These are phyloP conservation scores for Lithophane semibrunnea DNA, from an alignment of 2,888 invertebrate species.

Conservation along the genomic window DNA sequence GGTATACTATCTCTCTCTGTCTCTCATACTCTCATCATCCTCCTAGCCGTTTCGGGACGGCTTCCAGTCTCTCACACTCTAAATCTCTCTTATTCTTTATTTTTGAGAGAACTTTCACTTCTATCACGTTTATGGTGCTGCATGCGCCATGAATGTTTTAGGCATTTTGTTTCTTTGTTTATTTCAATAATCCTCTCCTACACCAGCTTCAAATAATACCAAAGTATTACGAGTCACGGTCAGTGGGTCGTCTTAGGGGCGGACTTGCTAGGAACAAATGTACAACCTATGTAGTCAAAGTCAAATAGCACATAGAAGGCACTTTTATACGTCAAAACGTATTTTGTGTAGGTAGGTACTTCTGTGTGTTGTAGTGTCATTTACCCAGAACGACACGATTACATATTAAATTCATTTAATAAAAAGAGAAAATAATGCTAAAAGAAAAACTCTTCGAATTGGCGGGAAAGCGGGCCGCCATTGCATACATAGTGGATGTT, in stretches of 20 bases:
- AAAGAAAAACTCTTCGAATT: conserved; percentile 55
- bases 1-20: too few species aligned
- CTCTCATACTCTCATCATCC: too few species aligned
- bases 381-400: conserved; percentile 57
- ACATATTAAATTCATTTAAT: conserved; percentile 66
- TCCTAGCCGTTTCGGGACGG: too few species aligned
- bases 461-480: conserved; percentile 62
- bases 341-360: background rate
- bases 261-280: conserved; percentile 19
- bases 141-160: background rate
- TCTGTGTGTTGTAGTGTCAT: conserved; percentile 33
- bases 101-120: too few species aligned
- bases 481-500: conserved; percentile 74
- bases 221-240: conserved; percentile 18
- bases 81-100: too few species aligned
- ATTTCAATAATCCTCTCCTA: background rate
- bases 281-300: conserved; percentile 11
- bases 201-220: conserved; percentile 12
- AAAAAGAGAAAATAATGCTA: conserved; percentile 59
- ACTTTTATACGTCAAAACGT: too few species aligned
- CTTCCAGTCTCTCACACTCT: too few species aligned
- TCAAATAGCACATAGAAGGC: too few species aligned
- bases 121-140: too few species aligned
- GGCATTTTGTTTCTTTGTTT: background rate
- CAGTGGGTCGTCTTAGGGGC: too few species aligned